These are phyloP conservation scores for Paraescarpia echinospica DNA, from an alignment of 1,140 invertebrate genomes.

Conservation along the genomic window DNA sequence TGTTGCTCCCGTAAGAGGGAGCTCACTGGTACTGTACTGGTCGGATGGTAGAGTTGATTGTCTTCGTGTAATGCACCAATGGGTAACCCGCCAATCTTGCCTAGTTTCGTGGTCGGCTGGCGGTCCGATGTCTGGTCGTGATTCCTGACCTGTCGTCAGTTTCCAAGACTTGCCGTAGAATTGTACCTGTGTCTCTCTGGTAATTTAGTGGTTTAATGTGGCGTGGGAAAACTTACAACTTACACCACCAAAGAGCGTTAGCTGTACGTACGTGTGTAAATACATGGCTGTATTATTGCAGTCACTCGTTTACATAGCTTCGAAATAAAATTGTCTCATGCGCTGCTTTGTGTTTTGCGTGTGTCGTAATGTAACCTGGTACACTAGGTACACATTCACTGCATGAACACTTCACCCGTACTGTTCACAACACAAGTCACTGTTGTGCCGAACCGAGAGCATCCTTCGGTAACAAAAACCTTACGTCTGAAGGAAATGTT, in stretches of 20 bases:
- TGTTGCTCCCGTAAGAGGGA: neutral
- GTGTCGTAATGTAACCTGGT: neutral
- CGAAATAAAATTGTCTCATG: neutral
- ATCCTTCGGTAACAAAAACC: too few species aligned
- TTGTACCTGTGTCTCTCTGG: neutral
- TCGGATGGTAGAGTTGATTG: neutral
- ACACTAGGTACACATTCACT: too few species aligned
- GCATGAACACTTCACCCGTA: too few species aligned
- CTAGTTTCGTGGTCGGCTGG: neutral
- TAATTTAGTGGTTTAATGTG: neutral
- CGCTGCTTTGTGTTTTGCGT: neutral
- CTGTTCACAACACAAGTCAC: too few species aligned
- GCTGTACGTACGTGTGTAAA: neutral
- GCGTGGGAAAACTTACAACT: neutral
- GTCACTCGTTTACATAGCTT: neutral
- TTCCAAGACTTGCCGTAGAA: neutral
- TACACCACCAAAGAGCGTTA: neutral
- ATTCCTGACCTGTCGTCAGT: neutral
- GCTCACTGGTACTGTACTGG: neutral
- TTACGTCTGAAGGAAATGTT: too few species aligned
- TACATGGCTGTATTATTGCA: neutral
- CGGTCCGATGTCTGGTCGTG: neutral
- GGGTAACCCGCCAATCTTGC: neutral
- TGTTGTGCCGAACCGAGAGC: too few species aligned
- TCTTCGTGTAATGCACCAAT: neutral